Evolutionary conservation across 2,113 vertebrate species (phyloP).

Genomic region (Ceyx margarethae): DNA sequence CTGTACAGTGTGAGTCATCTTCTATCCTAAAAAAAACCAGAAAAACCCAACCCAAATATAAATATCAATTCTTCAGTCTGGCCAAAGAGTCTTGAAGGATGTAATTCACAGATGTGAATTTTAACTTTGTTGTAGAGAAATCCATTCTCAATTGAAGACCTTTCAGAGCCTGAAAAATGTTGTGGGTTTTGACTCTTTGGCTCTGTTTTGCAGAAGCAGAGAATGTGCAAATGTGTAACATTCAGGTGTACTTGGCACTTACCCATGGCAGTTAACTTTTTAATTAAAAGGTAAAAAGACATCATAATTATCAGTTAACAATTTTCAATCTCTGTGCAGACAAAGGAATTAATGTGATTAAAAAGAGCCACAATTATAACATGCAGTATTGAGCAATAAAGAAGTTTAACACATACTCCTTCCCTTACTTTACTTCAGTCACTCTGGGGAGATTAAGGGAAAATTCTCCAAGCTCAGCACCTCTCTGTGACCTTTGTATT

Average conservation of each 20-base stretch:
- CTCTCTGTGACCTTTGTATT: not conserved
- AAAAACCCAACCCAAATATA: not conserved
- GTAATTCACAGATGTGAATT: not conserved
- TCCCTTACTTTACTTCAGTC: not conserved
- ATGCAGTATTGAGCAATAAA: not conserved
- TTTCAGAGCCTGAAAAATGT: not conserved
- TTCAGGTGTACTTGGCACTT: not conserved
- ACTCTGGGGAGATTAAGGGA: not conserved
- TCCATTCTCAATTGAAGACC: not conserved
- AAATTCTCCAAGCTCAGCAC: not conserved
- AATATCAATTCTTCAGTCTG: not conserved
- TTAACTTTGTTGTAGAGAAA: not conserved
- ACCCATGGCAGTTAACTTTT: slow-evolving; percentile 39
- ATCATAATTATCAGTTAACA: slow-evolving; percentile 66
- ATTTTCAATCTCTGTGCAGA: slow-evolving; percentile 62
- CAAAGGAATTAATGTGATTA: slow-evolving; percentile 50
- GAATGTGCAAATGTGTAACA: not conserved
- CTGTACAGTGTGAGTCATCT: slow-evolving; percentile 6
- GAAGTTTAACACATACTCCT: not conserved
- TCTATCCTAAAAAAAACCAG: not conserved
- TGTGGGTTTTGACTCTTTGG: not conserved
- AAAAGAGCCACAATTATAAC: slow-evolving; percentile 57
- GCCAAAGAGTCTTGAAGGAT: not conserved
- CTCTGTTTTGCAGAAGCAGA: not conserved
- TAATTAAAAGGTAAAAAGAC: slow-evolving; percentile 68